Evolutionary conservation across 2,797 vertebrate species (phyloP), one percentile per base, ranked within the genome.

Genomic region (Sternarchorhynchus goeldii): DNA sequence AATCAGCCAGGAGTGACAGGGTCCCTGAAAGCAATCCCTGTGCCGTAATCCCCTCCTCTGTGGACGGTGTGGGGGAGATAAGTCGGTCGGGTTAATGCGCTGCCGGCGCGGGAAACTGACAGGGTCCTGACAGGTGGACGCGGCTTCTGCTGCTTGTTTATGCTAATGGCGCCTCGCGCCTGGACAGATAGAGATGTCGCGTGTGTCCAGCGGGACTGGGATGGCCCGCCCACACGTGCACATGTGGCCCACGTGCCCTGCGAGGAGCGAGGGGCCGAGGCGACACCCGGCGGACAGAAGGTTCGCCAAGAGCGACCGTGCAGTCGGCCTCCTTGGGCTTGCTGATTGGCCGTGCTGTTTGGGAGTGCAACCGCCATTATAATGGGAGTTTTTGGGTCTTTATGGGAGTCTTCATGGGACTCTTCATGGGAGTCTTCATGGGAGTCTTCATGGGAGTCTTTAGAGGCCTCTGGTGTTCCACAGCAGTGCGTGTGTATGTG

Each of bases 1-100:
- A 85, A 88, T 88, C 85, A 88, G 83, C 68, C 66, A 64, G 81
- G 87, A 88, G 85, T 88, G 87, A 88, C 87, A 86, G 83, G 78
- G 73, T 78, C 84, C 82, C 81, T 77, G 84, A 88, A 85, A 88
- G 76, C 85, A 85, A 86, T 88, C 82, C 84, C 82, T 65, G 34
- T 71, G 80, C 81, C 72, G 79, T 88, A 87, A 88, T 85, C 85
- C 73, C 70, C 75, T 65, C 68, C 76, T 83, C 76, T 85, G 82
- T 67, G 85, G 85, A 85, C 85, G 87, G 82, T 62, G 65, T 55
- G 60, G 77, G 60, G 77, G 65, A 86, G 86, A 86, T 88, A 84
- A 89, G 83, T 86, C 85, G 69, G 65, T 79, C 39, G 73, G 88
- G 86, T 89, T 89, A 89, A 84, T 88, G 86, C 82, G 83, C 82